A percentile compares a stretch with the other conserved stretches of the same genome.
Conservation (phyloP, 1,140 invertebrate species). For the Bicyclus anynana region DNA sequence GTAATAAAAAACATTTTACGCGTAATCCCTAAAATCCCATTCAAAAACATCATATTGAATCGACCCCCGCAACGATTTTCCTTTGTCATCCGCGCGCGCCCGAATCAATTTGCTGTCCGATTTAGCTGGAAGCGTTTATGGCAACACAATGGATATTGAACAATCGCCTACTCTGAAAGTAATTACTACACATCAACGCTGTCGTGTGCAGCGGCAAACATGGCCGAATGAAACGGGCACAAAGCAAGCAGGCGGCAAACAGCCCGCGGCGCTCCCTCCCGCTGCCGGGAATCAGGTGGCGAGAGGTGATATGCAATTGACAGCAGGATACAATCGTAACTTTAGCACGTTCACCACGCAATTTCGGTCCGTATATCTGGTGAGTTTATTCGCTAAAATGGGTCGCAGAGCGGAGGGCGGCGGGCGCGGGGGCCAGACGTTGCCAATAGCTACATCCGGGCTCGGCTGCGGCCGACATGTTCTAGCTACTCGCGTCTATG, state of each 20-base stretch:
- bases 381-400: slow-evolving; percentile 38
- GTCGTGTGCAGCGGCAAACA: slow-evolving; percentile 50
- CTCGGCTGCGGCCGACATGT: slow-evolving; percentile 41
- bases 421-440: slow-evolving; percentile 35
- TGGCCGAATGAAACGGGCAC: slow-evolving; percentile 45
- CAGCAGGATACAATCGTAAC: slow-evolving; percentile 44
- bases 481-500: slow-evolving; percentile 30
- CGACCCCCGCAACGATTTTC: slow-evolving; percentile 21
- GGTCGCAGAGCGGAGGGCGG: slow-evolving; percentile 19
- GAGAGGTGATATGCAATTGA: slow-evolving; percentile 53
- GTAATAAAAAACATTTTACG: background rate
- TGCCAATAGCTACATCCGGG: slow-evolving; percentile 66
- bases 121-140: slow-evolving; percentile 33
- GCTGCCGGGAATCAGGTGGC: slow-evolving; percentile 54
- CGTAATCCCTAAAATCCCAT: background rate
- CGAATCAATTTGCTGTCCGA: slow-evolving; percentile 31
- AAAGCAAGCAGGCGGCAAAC: slow-evolving; percentile 55
- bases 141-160: slow-evolving; percentile 34
- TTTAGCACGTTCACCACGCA: slow-evolving; percentile 26
- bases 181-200: slow-evolving; percentile 56
- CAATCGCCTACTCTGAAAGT: slow-evolving; percentile 44
- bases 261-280: slow-evolving; percentile 35
- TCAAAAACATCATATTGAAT: slow-evolving; percentile 17
- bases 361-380: slow-evolving; percentile 37
- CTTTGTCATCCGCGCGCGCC: slow-evolving; percentile 14